Conservation (phyloP, 2,888 invertebrate species). For the Aphodius sticticus region DNA sequence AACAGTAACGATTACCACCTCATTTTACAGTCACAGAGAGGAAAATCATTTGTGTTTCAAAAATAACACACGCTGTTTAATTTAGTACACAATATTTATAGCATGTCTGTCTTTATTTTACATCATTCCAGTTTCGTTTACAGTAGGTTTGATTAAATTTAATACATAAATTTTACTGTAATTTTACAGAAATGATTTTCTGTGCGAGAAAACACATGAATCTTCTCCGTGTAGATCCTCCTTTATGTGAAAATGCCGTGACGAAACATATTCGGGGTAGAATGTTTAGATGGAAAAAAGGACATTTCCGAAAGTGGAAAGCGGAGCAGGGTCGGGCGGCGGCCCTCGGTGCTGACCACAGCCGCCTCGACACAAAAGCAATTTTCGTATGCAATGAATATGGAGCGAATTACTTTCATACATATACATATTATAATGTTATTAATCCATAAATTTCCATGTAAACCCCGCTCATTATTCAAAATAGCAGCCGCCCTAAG, state of each 20-base stretch:
- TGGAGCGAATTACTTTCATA: conserved; percentile 4
- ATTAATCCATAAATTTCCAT: conserved; percentile 4
- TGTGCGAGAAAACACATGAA: too few species aligned
- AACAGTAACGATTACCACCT: too few species aligned
- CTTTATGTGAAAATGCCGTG: neutral
- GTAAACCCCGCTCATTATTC: conserved; percentile 4
- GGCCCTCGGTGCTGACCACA: neutral
- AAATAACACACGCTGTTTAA: too few species aligned
- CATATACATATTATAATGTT: conserved; percentile 4
- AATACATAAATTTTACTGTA: too few species aligned
- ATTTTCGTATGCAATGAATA: conserved; percentile 4
- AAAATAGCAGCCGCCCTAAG: neutral
- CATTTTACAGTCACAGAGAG: too few species aligned
- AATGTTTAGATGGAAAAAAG: neutral
- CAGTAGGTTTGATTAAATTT: too few species aligned
- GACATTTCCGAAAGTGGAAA: neutral
- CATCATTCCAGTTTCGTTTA: too few species aligned
- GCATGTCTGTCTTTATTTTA: too few species aligned
- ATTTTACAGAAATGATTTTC: neutral
- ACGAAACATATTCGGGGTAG: neutral
- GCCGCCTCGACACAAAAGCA: neutral
- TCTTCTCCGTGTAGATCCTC: neutral
- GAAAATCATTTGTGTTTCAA: too few species aligned
- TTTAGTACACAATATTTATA: too few species aligned
- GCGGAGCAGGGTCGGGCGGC: neutral